phyloP scores from a whole-genome alignment of 2,888 invertebrate genomes.

The Volucella inanis region DNA sequence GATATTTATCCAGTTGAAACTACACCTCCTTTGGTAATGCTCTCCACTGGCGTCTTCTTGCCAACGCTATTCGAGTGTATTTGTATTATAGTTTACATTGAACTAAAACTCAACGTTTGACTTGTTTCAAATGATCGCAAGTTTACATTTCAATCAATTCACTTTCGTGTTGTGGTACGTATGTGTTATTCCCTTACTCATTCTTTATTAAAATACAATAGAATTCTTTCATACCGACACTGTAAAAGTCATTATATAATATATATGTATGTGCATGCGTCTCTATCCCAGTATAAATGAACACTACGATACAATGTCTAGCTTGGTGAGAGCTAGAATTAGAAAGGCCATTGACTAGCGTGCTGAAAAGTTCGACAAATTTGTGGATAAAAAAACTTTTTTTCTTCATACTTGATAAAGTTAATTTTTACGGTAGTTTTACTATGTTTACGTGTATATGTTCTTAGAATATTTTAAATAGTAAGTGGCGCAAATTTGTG shows the following conservation, averaged over 20 bases:
- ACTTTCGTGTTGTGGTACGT: too few species aligned
- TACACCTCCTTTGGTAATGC: too few species aligned
- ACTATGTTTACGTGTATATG: not conserved
- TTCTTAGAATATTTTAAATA: too few species aligned
- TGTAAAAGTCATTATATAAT: constrained; percentile 4
- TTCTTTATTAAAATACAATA: constrained; percentile 50
- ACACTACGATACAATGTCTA: constrained; percentile 31
- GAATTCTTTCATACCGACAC: constrained; percentile 56
- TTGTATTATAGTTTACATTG: too few species aligned
- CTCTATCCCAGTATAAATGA: constrained; percentile 3
- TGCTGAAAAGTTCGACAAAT: constrained; percentile 41
- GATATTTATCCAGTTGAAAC: too few species aligned
- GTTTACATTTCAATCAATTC: too few species aligned
- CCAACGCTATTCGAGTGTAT: too few species aligned
- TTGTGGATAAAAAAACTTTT: constrained; percentile 26
- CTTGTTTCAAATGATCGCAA: too few species aligned
- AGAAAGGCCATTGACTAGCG: constrained; percentile 66
- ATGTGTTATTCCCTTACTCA: not conserved
- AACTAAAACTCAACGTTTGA: too few species aligned
- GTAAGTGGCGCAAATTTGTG: too few species aligned
- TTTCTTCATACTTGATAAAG: constrained; percentile 68
- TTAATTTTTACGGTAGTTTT: constrained; percentile 64
- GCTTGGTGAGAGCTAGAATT: constrained; percentile 36
- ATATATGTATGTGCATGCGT: not conserved
- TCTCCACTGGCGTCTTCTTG: too few species aligned